These are phyloP conservation scores for Atta colombica DNA, from an alignment of 1,140 invertebrate genomes.

Conservation along the genomic window DNA sequence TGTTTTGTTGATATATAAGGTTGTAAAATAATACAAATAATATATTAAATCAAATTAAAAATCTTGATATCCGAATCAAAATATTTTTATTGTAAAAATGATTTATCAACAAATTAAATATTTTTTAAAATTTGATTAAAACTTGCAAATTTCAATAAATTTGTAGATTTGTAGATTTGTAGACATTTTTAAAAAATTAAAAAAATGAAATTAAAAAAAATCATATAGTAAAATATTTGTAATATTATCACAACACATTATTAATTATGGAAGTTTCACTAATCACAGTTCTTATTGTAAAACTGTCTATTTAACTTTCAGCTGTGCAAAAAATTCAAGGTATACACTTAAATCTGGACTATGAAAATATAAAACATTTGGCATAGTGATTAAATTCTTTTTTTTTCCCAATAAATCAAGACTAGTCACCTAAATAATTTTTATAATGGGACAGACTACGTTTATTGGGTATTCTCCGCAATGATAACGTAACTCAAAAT, in stretches of 20 bases:
- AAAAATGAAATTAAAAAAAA: conserved; percentile 47
- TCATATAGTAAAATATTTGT: conserved; percentile 18
- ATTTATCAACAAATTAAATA: conserved; percentile 41
- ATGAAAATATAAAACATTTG: conserved; percentile 59
- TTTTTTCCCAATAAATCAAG: conserved; percentile 56
- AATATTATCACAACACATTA: conserved; percentile 65
- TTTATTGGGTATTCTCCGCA: conserved; percentile 71
- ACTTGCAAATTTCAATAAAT: background rate
- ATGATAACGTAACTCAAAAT: conserved; percentile 76
- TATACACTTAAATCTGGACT: conserved; percentile 48
- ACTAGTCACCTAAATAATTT: conserved; percentile 57
- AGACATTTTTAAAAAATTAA: conserved; percentile 34
- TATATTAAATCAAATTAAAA: conserved; percentile 30
- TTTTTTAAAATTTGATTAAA: conserved; percentile 28
- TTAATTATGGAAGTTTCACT: conserved; percentile 59
- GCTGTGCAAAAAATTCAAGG: conserved; percentile 34
- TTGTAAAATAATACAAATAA: background rate
- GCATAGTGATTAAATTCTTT: conserved; percentile 31
- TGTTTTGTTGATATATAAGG: background rate
- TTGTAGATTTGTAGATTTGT: background rate
- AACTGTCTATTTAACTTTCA: conserved; percentile 45
- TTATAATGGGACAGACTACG: conserved; percentile 61
- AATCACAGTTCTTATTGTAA: conserved; percentile 65
- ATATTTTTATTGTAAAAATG: conserved; percentile 30
- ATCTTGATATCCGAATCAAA: conserved; percentile 64